These are phyloP conservation scores for Pangasius sanitwongsei DNA, from an alignment of 2,797 vertebrate genomes.

Conservation along the genomic window DNA sequence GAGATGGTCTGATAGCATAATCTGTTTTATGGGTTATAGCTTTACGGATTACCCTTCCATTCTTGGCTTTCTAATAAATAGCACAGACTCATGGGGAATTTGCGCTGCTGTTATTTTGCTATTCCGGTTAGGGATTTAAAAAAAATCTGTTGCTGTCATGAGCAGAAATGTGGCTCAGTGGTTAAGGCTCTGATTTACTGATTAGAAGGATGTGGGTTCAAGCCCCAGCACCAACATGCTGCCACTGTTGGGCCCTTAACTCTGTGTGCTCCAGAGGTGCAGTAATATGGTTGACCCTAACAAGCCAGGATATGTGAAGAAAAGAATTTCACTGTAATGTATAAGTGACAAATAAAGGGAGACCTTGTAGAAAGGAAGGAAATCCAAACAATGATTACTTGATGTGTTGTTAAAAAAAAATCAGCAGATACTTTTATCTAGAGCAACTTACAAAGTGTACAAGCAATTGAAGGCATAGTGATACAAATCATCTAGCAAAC, in stretches of 20 bases:
- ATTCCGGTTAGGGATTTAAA: not conserved
- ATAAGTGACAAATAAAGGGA: not conserved
- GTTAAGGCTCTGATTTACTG: not conserved
- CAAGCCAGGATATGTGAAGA: not conserved
- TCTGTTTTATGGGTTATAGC: constrained; percentile 28
- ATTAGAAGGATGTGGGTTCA: not conserved
- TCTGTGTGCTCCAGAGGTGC: not conserved
- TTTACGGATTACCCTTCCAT: constrained; percentile 49
- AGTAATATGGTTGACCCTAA: not conserved
- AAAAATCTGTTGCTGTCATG: not conserved
- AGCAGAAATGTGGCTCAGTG: not conserved
- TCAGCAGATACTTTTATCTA: not conserved
- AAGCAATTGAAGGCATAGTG: not conserved
- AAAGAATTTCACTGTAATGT: not conserved
- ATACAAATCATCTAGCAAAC: not conserved
- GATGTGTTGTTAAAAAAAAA: not conserved
- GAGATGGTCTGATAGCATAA: constrained; percentile 41
- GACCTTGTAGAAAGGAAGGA: not conserved
- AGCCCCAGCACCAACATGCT: no score
- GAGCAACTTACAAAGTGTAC: not conserved
- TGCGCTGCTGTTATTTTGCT: not conserved
- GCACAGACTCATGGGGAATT: not conserved
- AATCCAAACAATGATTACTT: not conserved
- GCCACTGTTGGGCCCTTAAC: not conserved
- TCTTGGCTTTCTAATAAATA: constrained; percentile 48